A percentile compares a stretch with the other conserved stretches of the same genome.
phyloP scores from a whole-genome alignment of 2,888 invertebrate species.

The Eilema depressum region DNA sequence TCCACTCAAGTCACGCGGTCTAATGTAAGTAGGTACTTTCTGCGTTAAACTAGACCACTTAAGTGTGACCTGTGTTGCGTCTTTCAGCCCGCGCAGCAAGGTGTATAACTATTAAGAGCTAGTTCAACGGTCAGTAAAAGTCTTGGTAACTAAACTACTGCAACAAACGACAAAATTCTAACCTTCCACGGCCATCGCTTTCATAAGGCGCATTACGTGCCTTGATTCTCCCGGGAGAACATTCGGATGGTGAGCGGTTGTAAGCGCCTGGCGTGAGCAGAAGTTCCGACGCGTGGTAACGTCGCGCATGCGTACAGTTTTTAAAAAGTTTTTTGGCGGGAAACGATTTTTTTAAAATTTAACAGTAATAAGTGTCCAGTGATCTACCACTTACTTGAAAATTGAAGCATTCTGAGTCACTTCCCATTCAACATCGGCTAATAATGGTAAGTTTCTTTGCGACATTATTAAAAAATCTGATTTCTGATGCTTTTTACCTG shows the following conservation, averaged over 20 bases:
- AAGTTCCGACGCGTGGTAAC: slow-evolving; percentile 71
- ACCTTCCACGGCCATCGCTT: slow-evolving; percentile 73
- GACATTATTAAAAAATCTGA: not conserved
- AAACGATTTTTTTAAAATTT: slow-evolving; percentile 42
- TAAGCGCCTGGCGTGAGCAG: slow-evolving; percentile 59
- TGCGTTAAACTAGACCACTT: slow-evolving; percentile 34
- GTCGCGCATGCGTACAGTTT: slow-evolving; percentile 70
- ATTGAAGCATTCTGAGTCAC: not conserved
- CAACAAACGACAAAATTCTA: slow-evolving; percentile 49
- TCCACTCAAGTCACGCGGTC: slow-evolving; percentile 37
- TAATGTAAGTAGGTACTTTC: slow-evolving; percentile 37
- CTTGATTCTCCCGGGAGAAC: slow-evolving; percentile 67
- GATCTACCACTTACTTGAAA: slow-evolving; percentile 14
- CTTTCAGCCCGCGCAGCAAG: slow-evolving; percentile 25
- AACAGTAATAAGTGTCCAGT: slow-evolving; percentile 27
- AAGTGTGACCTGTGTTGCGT: slow-evolving; percentile 31
- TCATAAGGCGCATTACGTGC: slow-evolving; percentile 75
- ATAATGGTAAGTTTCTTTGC: slow-evolving; percentile 35
- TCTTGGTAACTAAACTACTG: slow-evolving; percentile 32
- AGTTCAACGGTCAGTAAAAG: slow-evolving; percentile 40
- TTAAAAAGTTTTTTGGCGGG: slow-evolving; percentile 62
- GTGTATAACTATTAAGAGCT: slow-evolving; percentile 23
- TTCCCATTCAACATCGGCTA: not conserved
- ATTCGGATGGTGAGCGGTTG: slow-evolving; percentile 68
- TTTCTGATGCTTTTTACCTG: not conserved